Conservation (phyloP, 2,113 vertebrate species). For the Neodontobutis hainanensis region DNA sequence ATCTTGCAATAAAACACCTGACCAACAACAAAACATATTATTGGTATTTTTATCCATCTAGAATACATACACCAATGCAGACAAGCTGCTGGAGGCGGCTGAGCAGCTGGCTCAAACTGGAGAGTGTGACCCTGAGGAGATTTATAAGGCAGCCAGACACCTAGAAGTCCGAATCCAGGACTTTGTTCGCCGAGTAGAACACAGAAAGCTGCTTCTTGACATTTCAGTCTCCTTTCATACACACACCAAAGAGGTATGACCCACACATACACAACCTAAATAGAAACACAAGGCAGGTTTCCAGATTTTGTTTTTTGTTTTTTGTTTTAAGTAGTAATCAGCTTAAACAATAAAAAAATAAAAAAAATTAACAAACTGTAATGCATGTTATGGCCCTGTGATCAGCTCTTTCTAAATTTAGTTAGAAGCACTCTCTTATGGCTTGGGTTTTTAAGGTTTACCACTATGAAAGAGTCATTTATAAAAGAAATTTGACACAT, state of each 20-base stretch:
- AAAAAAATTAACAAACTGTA: too few species aligned
- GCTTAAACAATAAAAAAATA: too few species aligned
- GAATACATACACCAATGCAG: slow-evolving; percentile 98
- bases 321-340: too few species aligned
- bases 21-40: background rate
- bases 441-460: too few species aligned
- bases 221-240: slow-evolving; percentile 99
- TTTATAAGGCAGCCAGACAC: slow-evolving; percentile 98
- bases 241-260: slow-evolving; percentile 98
- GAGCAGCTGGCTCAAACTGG: slow-evolving; percentile 98
- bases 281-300: background rate
- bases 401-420: too few species aligned
- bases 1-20: background rate
- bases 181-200: slow-evolving; percentile 95
- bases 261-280: background rate
- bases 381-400: too few species aligned
- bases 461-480: too few species aligned
- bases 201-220: slow-evolving; percentile 96
- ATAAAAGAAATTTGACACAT: too few species aligned
- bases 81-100: slow-evolving; percentile 97
- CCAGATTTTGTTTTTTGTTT: too few species aligned
- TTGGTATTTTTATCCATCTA: slow-evolving; percentile 51
- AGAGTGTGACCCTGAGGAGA: slow-evolving; percentile 98
- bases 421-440: too few species aligned
- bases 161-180: slow-evolving; percentile 98